Evolutionary conservation across 1,140 invertebrate genomes (phyloP).

Genomic region (Panagrolaimus sp.): DNA sequence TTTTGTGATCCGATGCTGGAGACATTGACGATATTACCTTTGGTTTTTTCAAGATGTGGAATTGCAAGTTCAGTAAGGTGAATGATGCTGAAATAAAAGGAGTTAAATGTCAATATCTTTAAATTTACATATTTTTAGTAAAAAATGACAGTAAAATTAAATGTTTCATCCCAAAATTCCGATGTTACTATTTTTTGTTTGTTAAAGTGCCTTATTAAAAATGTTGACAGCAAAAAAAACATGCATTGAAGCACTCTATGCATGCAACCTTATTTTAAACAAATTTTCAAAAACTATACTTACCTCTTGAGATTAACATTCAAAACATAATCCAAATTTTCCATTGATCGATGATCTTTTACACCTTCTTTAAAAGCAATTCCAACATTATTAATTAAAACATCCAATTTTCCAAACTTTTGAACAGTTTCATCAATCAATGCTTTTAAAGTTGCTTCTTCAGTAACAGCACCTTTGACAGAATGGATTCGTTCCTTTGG

Average conservation of each 20-base stretch:
- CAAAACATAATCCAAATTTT: conserved; percentile 68
- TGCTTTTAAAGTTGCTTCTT: conserved; percentile 17
- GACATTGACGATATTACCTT: conserved; percentile 73
- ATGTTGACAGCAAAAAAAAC: too few relatives aligned
- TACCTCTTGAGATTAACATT: conserved; percentile 65
- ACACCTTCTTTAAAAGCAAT: neutral
- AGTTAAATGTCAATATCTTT: too few relatives aligned
- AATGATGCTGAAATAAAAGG: conserved; percentile 1
- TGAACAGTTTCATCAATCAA: conserved; percentile 33
- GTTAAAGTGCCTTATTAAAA: too few relatives aligned
- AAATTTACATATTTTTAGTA: too few relatives aligned
- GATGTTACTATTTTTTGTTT: too few relatives aligned
- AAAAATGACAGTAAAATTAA: too few relatives aligned
- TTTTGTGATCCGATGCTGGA: conserved; percentile 76
- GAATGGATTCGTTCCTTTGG: neutral
- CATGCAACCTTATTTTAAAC: too few relatives aligned
- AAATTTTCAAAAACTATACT: too few relatives aligned
- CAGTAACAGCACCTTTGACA: conserved; percentile 24
- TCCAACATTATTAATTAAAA: conserved; percentile 46
- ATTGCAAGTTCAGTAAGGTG: conserved; percentile 70
- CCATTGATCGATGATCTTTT: conserved; percentile 61
- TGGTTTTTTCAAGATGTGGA: conserved; percentile 73
- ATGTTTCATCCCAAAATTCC: too few relatives aligned
- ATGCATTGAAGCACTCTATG: too few relatives aligned
- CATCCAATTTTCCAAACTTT: conserved; percentile 40